Evolutionary conservation across 2,113 vertebrate genomes (phyloP), one percentile per base, ranked within the genome.

Genomic region (Cathartes aura): DNA sequence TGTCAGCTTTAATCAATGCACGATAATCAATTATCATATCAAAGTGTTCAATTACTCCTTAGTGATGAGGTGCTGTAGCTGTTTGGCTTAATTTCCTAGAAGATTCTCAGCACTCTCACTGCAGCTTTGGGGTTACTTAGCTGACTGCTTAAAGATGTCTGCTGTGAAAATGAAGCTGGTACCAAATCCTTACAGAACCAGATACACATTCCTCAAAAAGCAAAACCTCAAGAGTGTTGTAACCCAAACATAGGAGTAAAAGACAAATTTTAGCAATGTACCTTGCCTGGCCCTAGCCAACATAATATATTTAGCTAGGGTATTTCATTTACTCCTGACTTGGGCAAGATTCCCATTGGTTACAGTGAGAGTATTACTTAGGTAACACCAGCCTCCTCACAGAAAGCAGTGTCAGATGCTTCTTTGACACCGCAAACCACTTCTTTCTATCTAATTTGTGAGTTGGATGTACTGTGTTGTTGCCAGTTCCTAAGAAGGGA

Each of bases 11-110:
- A 96, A 94, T 97, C 97, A 97, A 97, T 96, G 95, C 91, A 95
- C 50, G 56, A 96, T 96, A 94, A 90, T 96, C 89, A 80, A 97
- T 98, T 97, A 97, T 94, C 97, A 95, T 97, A 97, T 97, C 97
- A 98, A 98, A 98, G 98, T 94, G 87, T 68, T 64, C 94, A 84
- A 67, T 56, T 91, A 87, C 86, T 94, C 75, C 64, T 82, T 79
- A 22, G 74, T 70, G 82, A 72, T 89, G 85, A 83, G 87, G 91
- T 72, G 81, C 95, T 91, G 95, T 84, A 43, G 55, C 50, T 95
- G 60, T 90, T 96, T 76, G 75, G 83, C 82, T 96, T 97, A 36
- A 85, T 94, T 82, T 96, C 90, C 92, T 90, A 38, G 63, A 64
- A 75, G 88, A 92, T 64, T 95, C 86, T 89, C 72, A 68, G 81